A percentile compares a stretch with the other conserved stretches of the same genome.
These are phyloP conservation scores for Trigoniulus corallinus DNA, from an alignment of 1,140 invertebrate genomes.

Conservation along the genomic window DNA sequence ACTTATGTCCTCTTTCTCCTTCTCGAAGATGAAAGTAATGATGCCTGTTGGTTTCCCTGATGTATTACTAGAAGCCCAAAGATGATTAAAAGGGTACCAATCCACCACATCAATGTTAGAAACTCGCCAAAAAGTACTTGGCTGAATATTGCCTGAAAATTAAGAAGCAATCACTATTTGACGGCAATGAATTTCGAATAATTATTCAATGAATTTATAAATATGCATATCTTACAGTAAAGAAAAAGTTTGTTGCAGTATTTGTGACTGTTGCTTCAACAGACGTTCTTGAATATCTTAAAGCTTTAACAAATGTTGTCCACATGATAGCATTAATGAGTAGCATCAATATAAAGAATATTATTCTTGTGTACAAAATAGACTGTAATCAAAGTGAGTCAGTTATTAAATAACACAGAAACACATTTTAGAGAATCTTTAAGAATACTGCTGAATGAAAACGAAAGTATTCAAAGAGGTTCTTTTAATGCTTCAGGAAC, in stretches of 20 bases:
- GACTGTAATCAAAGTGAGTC: no score
- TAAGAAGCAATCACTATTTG: not conserved
- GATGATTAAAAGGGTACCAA: conserved; percentile 25
- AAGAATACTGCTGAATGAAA: no score
- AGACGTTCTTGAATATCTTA: conserved; percentile 23
- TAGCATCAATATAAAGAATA: conserved; percentile 22
- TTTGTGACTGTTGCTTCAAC: conserved; percentile 29
- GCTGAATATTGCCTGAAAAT: conserved; percentile 24
- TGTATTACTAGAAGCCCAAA: conserved; percentile 25
- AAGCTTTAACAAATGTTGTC: conserved; percentile 26
- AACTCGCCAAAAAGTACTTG: conserved; percentile 25
- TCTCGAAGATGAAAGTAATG: no score
- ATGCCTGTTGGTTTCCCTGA: conserved; percentile 14
- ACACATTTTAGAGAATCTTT: no score
- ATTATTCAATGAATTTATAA: not conserved
- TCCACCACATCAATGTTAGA: conserved; percentile 24
- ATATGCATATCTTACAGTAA: conserved; percentile 19
- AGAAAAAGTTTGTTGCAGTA: conserved; percentile 28
- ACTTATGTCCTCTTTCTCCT: no score
- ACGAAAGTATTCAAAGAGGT: no score
- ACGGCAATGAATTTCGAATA: conserved; percentile 2
- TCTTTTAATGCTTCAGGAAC: no score
- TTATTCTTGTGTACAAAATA: conserved; percentile 15
- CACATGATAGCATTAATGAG: conserved; percentile 27
- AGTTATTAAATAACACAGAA: no score